phyloP scores from a whole-genome alignment of 2,888 invertebrate species.

The Euclidia mi region DNA sequence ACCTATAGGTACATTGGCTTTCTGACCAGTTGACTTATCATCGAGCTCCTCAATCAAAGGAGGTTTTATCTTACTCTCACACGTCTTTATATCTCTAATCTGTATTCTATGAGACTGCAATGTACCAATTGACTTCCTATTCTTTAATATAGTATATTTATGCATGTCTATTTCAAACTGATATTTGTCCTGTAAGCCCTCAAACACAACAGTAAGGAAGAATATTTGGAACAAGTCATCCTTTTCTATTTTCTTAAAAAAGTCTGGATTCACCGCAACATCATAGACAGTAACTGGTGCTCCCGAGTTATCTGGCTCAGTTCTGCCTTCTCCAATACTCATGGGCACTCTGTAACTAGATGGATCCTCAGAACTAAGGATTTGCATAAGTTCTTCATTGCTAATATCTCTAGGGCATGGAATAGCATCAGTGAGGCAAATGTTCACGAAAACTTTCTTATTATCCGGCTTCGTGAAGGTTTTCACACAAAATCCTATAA shows the following conservation, averaged over 20 bases:
- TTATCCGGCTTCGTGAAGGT: conserved; percentile 91
- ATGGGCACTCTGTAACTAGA: conserved; percentile 95
- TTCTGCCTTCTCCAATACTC: conserved; percentile 96
- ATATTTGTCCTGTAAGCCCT: conserved; percentile 94
- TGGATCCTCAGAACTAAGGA: conserved; percentile 92
- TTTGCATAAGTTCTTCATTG: conserved; percentile 92
- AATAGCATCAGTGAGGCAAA: conserved; percentile 95
- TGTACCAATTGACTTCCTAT: conserved; percentile 93
- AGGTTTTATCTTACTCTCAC: conserved; percentile 70
- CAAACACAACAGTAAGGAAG: conserved; percentile 94
- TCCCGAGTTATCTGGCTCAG: conserved; percentile 94
- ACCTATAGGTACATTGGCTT: conserved; percentile 31
- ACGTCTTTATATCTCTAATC: conserved; percentile 91
- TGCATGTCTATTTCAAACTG: conserved; percentile 92
- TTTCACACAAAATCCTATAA: conserved; percentile 95
- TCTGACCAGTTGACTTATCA: conserved; percentile 54
- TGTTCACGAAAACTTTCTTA: conserved; percentile 95
- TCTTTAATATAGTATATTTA: conserved; percentile 92
- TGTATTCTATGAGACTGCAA: conserved; percentile 94
- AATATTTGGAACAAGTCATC: conserved; percentile 94
- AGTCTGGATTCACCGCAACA: conserved; percentile 94
- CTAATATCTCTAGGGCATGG: conserved; percentile 93
- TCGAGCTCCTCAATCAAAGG: conserved; percentile 91
- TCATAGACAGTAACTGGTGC: conserved; percentile 94
- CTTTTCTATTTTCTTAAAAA: conserved; percentile 93